Evolutionary conservation across 1,140 invertebrate species (phyloP).

Genomic region (Oryctes rhinoceros): DNA sequence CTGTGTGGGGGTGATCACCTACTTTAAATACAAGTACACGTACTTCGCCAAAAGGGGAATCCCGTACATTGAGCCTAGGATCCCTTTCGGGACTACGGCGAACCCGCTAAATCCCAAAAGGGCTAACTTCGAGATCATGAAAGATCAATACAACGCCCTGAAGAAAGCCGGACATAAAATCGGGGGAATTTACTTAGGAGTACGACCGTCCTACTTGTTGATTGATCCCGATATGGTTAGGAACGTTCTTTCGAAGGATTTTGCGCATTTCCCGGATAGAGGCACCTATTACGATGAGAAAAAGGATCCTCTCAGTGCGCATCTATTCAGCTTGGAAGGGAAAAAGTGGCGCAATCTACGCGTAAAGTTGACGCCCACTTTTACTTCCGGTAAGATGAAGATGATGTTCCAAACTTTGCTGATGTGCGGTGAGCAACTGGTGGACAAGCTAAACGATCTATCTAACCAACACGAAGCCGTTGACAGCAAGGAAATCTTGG

Average conservation of each 20-base stretch:
- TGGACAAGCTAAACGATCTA: conserved; percentile 31
- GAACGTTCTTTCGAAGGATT: conserved; percentile 62
- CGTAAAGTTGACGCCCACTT: conserved; percentile 62
- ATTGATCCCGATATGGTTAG: conserved; percentile 64
- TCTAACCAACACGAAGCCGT: conserved; percentile 45
- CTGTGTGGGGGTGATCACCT: neutral
- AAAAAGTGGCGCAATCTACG: conserved; percentile 63
- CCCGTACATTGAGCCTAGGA: conserved; percentile 27
- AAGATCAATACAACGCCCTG: conserved; percentile 44
- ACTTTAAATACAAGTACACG: conserved; percentile 43
- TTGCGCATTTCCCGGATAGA: conserved; percentile 62
- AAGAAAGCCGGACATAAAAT: conserved; percentile 47
- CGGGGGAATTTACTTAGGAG: conserved; percentile 46
- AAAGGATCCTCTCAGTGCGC: conserved; percentile 62
- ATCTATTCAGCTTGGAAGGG: conserved; percentile 62
- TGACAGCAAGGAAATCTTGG: conserved; percentile 54
- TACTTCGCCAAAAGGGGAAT: conserved; percentile 43
- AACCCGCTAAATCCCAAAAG: conserved; percentile 42
- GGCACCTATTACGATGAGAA: conserved; percentile 60
- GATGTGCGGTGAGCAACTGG: conserved; percentile 50
- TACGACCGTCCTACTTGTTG: conserved; percentile 46
- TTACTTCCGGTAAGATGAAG: conserved; percentile 67
- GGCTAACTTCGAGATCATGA: conserved; percentile 41
- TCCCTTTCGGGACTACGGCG: conserved; percentile 47
- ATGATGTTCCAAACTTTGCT: conserved; percentile 64